These are phyloP conservation scores for Leptinotarsa peninsularis DNA, from an alignment of 2,888 invertebrate genomes.

Conservation along the genomic window DNA sequence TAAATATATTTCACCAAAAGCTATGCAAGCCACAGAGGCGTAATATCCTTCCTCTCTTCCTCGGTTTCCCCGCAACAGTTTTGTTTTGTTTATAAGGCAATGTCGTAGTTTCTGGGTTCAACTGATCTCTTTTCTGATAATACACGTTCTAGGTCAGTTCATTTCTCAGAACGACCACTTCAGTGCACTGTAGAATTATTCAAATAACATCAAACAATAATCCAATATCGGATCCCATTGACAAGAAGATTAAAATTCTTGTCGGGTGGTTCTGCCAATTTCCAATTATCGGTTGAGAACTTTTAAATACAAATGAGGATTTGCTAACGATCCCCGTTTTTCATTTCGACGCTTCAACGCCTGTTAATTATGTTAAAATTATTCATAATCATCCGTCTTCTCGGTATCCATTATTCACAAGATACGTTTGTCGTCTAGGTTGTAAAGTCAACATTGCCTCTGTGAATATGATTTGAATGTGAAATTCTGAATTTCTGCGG, in stretches of 20 bases:
- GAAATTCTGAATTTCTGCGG: constrained; percentile 24
- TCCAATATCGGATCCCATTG: constrained; percentile 30
- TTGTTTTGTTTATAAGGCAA: too few species aligned
- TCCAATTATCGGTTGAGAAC: constrained; percentile 37
- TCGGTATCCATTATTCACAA: constrained; percentile 25
- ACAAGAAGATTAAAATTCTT: constrained; percentile 40
- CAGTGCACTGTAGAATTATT: neutral
- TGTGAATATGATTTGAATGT: constrained; percentile 29
- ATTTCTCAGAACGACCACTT: neutral
- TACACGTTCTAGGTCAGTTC: neutral
- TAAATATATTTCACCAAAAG: too few species aligned
- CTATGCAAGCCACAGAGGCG: too few species aligned
- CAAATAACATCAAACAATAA: constrained; percentile 31
- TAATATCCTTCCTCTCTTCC: too few species aligned
- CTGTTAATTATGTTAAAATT: constrained; percentile 30
- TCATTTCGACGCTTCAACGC: constrained; percentile 23
- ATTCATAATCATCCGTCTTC: constrained; percentile 32
- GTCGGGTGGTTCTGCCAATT: constrained; percentile 33
- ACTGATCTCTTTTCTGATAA: neutral
- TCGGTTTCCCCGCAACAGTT: too few species aligned
- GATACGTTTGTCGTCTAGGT: constrained; percentile 23
- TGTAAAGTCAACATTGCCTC: constrained; percentile 26
- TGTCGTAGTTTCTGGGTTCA: neutral
- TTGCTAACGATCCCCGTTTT: constrained; percentile 28
- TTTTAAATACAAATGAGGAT: constrained; percentile 33